Evolutionary conservation across 2,797 vertebrate species (phyloP).

Genomic region (Schizopygopsis malacanthus): DNA sequence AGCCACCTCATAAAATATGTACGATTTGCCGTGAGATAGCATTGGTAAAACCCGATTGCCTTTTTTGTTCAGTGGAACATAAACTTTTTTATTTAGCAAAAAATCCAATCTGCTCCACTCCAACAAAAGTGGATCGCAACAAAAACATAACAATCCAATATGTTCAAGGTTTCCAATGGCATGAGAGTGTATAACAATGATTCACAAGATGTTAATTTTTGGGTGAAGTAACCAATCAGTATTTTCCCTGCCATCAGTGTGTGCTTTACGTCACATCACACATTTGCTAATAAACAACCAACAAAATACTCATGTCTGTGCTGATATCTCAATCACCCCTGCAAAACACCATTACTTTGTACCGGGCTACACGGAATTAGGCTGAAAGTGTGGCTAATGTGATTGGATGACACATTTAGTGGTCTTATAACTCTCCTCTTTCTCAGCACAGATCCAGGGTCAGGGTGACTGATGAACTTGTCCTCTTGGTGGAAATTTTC

Average conservation of each 20-base stretch:
- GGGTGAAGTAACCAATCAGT: not conserved
- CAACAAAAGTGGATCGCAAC: not conserved
- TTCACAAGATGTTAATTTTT: not conserved
- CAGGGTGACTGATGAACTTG: slow-evolving; percentile 23
- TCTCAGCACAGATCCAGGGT: slow-evolving; percentile 23
- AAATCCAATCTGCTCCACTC: not conserved
- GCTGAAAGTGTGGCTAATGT: not conserved
- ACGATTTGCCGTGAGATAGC: too few relatives aligned
- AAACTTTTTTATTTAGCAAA: not conserved
- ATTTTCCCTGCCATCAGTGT: not conserved
- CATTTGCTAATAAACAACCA: not conserved
- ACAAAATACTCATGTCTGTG: slow-evolving; percentile 1
- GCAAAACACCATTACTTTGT: not conserved
- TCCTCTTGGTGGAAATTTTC: slow-evolving; percentile 12
- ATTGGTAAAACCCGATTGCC: too few relatives aligned
- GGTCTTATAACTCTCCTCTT: slow-evolving; percentile 8
- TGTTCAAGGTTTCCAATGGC: not conserved
- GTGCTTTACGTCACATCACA: not conserved
- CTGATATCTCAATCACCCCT: not conserved
- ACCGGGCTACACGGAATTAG: not conserved
- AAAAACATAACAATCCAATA: not conserved
- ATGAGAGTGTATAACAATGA: not conserved
- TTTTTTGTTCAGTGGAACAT: not conserved
- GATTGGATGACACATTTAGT: not conserved
- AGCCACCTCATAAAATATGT: too few relatives aligned